Base-by-base conservation (phyloP, 2,888 invertebrate species). In the Amblyteles armatorius region DNA sequence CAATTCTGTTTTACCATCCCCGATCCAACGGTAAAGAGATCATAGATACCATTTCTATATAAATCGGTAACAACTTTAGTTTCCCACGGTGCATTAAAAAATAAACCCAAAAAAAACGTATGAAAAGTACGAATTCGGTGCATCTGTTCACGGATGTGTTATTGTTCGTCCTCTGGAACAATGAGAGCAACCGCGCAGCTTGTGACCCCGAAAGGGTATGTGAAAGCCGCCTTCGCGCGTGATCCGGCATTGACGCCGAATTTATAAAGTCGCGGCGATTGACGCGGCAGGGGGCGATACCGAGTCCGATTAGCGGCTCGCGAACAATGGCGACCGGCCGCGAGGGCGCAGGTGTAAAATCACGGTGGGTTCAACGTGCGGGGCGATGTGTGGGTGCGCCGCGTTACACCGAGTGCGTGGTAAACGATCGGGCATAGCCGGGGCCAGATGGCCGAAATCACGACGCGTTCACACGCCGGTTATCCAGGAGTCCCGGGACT, bases 391-490 rank as follows among this genome's bases (percentile, higher is more conserved):
- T 84, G 82, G 60, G 52, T 65, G n/a, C 26, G n/a, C 13, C 44
- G 65, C 40, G n/a, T 40, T 36, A 44, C 50, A 52, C 44, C 19
- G 29, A 6, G 16, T 33, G 26, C 26, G 26, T 33, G 71, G 65
- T 68, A 55, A 71, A 65, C 60, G 40, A 57, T 65, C 13, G 71
- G 11, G 52, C 73, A 73, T 48, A 36, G 19, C 26, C 22, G 26
- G n/a, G 79, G 44, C 86, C 91, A 91, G 88, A 89, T 90, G 91
- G 87, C 57, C 73, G 82, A 89, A 91, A 90, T 89, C 90, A 88
- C 87, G 87, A 79, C 85, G 81, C 83, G 72, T 86, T 88, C 86
- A 85, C 88, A 88, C 84, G 85, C 83, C 82, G 72, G 60, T 86
- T 87, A 86, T 85, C 67, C 74, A 69, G 13, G 3, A 76, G 48